phyloP scores from a whole-genome alignment of 2,888 invertebrate species.

The Keiferia lycopersicella region DNA sequence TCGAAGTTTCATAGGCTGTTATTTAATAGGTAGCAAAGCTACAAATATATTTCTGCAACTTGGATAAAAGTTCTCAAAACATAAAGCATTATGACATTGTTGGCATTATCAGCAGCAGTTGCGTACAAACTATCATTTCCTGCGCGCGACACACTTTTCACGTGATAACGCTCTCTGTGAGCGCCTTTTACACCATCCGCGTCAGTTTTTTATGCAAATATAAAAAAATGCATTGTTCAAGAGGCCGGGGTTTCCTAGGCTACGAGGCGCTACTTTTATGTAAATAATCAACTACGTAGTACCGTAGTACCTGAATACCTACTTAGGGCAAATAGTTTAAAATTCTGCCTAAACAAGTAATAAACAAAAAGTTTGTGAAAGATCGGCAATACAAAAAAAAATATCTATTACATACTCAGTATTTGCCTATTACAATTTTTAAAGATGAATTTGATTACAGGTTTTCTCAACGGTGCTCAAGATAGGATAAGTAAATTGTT shows the following conservation, averaged over 20 bases:
- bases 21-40: not conserved
- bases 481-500: too few relatives aligned
- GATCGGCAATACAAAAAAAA: too few relatives aligned
- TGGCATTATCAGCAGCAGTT: not conserved
- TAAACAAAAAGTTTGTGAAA: too few relatives aligned
- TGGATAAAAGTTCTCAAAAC: not conserved
- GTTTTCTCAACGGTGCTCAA: too few relatives aligned
- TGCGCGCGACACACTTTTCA: conserved; percentile 65
- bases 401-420: too few relatives aligned
- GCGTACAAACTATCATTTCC: conserved; percentile 58
- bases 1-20: too few relatives aligned
- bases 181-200: conserved; percentile 9
- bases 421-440: too few relatives aligned
- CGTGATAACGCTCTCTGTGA: conserved; percentile 37
- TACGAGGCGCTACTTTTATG: not conserved
- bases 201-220: conserved; percentile 16
- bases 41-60: not conserved
- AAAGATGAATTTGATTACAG: too few relatives aligned
- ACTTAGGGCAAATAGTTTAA: too few relatives aligned
- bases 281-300: not conserved
- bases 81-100: not conserved
- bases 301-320: too few relatives aligned
- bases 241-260: not conserved
- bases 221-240: not conserved
- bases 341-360: too few relatives aligned